Evolutionary conservation across 2,113 vertebrate species (phyloP), one percentile per base, ranked within the genome.

Genomic region (Gallinago jamesoni): DNA sequence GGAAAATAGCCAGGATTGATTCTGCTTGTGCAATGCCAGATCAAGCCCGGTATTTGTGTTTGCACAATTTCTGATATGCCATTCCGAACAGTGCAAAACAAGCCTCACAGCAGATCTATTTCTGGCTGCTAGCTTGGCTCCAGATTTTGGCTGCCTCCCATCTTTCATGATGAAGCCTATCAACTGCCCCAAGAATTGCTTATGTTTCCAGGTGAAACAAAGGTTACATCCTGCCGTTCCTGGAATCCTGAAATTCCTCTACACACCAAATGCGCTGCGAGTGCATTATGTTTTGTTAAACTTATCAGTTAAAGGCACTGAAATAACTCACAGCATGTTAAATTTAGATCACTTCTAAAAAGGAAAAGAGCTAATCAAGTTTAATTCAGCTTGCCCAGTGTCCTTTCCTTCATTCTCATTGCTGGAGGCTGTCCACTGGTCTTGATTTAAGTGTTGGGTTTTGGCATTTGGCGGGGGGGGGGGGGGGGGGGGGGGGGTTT

Each of bases 191-290:
- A 22, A 93, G 69, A 90, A 94, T 81, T 95, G 93, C 92, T 79
- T 73, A 66, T 89, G 76, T 97, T 98, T 98, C 98, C 98, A 97
- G 98, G 98, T 98, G 98, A 98, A 96, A 76, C 3, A 1, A 50
- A 95, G 97, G 97, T 96, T 96, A 98, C 93, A 98, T 98, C 98
- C 98, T 96, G 87, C 76, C 3, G 0, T 90, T 96, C 95, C 96
- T 95, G 95, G 96, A 97, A 95, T 69, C 55, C 55, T 75, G 67
- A 96, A 93, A 95, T 87, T 84, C 69, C 50, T 63, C 35, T 59
- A 25, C 39, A 60, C 39, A 28, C 22, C 50, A 64, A 90, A 93
- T 17, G 4, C 4, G 10, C 70, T 67, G 14, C 3, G 2, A 90
- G 52, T 14, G 23, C 93, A 79, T 31, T 50, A 27, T 67, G 80